These are phyloP conservation scores for Eupelmus urozonus DNA, from an alignment of 2,888 invertebrate genomes.

Conservation along the genomic window DNA sequence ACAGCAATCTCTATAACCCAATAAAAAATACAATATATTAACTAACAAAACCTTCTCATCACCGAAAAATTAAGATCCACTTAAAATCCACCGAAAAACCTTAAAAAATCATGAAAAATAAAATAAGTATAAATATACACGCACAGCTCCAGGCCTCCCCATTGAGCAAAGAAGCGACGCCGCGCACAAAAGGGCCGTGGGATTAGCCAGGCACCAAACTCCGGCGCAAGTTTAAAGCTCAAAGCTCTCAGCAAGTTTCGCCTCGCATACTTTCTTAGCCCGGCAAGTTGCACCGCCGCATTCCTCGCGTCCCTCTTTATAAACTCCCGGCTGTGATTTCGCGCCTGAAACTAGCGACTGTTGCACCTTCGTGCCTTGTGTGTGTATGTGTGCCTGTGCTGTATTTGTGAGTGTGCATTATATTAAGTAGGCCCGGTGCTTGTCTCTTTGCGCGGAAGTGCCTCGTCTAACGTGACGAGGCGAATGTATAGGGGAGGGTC, in stretches of 20 bases:
- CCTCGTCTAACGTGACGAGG: background rate
- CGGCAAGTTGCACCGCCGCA: conserved; percentile 23
- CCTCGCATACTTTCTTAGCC: conserved; percentile 19
- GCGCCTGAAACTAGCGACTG: too few relatives aligned
- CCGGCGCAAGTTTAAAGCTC: conserved; percentile 31
- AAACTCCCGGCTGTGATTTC: too few relatives aligned
- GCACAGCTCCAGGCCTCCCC: too few relatives aligned
- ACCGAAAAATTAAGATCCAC: too few relatives aligned
- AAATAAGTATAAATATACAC: too few relatives aligned
- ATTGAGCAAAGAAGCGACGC: background rate
- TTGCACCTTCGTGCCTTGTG: background rate
- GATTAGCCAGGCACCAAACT: background rate
- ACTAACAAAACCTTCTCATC: too few relatives aligned
- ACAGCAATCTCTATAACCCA: too few relatives aligned
- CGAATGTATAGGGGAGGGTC: background rate
- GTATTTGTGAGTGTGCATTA: background rate
- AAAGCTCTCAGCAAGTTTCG: conserved; percentile 19
- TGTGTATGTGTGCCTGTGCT: background rate
- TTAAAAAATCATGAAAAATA: too few relatives aligned
- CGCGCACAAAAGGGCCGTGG: background rate
- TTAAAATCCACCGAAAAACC: too few relatives aligned
- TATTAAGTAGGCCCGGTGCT: conserved; percentile 23
- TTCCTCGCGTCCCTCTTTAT: conserved; percentile 11
- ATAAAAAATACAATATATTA: too few relatives aligned
- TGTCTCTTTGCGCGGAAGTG: background rate